Evolutionary conservation across 2,113 vertebrate species (phyloP).

Genomic region (Ceuthmochares aereus): DNA sequence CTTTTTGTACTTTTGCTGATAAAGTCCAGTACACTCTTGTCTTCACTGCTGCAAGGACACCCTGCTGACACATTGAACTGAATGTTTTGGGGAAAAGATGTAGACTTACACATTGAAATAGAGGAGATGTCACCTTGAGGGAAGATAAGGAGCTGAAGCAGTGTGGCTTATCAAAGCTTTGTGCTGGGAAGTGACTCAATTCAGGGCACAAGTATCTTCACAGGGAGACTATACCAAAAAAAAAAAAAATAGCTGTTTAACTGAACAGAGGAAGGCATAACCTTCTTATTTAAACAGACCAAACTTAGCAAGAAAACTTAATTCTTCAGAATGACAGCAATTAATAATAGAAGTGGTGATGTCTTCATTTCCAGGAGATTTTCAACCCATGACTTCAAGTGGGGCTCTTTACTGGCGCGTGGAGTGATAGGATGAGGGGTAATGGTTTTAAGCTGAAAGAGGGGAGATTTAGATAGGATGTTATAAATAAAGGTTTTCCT

Average conservation of each 20-base stretch:
- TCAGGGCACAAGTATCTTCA: background rate
- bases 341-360: background rate
- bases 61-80: background rate
- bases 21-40: background rate
- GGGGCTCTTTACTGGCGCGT: no score
- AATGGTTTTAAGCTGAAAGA: no score
- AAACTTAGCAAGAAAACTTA: background rate
- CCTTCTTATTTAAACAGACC: background rate
- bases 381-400: no score
- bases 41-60: background rate
- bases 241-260: background rate
- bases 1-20: background rate
- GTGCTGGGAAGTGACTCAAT: background rate
- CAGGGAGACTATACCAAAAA: background rate
- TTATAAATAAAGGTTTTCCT: no score
- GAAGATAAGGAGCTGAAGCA: background rate
- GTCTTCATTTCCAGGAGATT: no score
- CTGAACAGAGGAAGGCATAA: background rate
- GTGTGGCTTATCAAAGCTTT: background rate
- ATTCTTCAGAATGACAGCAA: background rate
- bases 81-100: background rate
- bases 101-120: background rate
- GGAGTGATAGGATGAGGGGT: no score
- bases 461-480: no score
- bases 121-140: background rate